Percentiles rank a stretch among this genome's conserved stretches.
phyloP scores from a whole-genome alignment of 2,888 invertebrate genomes.

The Bombyx huttoni region DNA sequence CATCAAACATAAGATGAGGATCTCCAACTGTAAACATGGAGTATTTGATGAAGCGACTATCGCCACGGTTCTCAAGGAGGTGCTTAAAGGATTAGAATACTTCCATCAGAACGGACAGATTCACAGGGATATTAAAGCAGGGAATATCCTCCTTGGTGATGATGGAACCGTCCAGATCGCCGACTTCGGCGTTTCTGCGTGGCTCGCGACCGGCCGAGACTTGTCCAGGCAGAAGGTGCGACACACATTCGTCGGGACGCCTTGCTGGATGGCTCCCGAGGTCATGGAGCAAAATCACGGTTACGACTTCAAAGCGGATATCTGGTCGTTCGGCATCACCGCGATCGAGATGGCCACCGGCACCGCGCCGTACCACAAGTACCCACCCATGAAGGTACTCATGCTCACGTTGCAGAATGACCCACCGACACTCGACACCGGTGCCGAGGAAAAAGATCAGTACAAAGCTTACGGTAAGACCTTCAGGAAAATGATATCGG shows the following conservation, averaged over 20 bases:
- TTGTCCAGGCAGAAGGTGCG: slow-evolving; percentile 95
- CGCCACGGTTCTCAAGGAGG: slow-evolving; percentile 96
- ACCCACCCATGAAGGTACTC: slow-evolving; percentile 99
- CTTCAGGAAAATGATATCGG: slow-evolving; percentile 97
- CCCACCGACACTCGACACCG: slow-evolving; percentile 96
- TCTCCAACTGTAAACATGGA: slow-evolving; percentile 92
- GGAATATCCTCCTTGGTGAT: slow-evolving; percentile 93
- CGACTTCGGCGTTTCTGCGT: slow-evolving; percentile 99
- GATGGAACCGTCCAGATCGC: slow-evolving; percentile 99
- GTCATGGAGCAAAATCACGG: slow-evolving; percentile 99
- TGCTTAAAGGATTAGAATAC: slow-evolving; percentile 97
- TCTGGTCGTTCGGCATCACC: slow-evolving; percentile 91
- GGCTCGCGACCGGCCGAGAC: slow-evolving; percentile 97
- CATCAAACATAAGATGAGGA: slow-evolving; percentile 96
- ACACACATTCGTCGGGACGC: slow-evolving; percentile 99
- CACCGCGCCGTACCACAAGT: slow-evolving; percentile 99
- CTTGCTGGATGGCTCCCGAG: slow-evolving; percentile 99
- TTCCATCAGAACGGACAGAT: slow-evolving; percentile 97
- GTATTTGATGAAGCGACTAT: slow-evolving; percentile 99
- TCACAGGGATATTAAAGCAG: slow-evolving; percentile 80
- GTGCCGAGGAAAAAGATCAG: slow-evolving; percentile 97
- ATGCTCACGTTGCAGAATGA: slow-evolving; percentile 99
- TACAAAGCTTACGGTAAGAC: slow-evolving; percentile 99
- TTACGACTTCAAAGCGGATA: slow-evolving; percentile 97
- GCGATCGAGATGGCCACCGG: slow-evolving; percentile 99